Evolutionary conservation across 2,797 vertebrate genomes (phyloP).

Genomic region (Picus viridis): DNA sequence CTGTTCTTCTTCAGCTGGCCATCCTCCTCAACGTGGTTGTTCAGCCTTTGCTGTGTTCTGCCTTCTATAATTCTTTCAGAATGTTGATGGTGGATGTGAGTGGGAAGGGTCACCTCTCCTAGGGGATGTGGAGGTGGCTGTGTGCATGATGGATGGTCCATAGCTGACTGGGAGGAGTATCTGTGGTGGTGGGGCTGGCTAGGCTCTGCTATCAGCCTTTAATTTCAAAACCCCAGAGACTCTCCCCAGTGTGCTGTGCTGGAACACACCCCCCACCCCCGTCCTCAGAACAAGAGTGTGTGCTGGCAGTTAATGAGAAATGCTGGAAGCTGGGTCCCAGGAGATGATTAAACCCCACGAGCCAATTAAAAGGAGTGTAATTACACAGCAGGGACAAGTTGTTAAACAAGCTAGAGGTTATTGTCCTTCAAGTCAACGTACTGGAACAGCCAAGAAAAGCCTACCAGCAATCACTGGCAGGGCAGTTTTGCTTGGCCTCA

Average conservation of each 20-base stretch:
- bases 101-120: neutral
- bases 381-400: constrained; percentile 87
- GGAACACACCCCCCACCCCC: neutral
- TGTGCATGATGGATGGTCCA: neutral
- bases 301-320: constrained; percentile 70
- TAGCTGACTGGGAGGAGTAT: neutral
- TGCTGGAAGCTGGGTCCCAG: constrained; percentile 71
- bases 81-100: neutral
- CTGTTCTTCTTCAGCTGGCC: neutral
- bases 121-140: neutral
- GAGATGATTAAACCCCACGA: constrained; percentile 86
- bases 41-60: neutral
- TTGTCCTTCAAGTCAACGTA: constrained; percentile 88
- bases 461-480: neutral
- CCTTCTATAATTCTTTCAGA: neutral
- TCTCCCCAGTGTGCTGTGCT: neutral
- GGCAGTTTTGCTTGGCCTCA: neutral
- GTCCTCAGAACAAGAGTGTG: neutral
- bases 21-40: fast-evolving
- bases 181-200: neutral
- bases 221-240: neutral
- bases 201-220: neutral
- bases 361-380: constrained; percentile 90
- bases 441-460: constrained; percentile 80
- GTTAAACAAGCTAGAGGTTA: constrained; percentile 93